Evolutionary conservation across 2,888 invertebrate species (phyloP).

Genomic region (Lasioglossum pauxillum): DNA sequence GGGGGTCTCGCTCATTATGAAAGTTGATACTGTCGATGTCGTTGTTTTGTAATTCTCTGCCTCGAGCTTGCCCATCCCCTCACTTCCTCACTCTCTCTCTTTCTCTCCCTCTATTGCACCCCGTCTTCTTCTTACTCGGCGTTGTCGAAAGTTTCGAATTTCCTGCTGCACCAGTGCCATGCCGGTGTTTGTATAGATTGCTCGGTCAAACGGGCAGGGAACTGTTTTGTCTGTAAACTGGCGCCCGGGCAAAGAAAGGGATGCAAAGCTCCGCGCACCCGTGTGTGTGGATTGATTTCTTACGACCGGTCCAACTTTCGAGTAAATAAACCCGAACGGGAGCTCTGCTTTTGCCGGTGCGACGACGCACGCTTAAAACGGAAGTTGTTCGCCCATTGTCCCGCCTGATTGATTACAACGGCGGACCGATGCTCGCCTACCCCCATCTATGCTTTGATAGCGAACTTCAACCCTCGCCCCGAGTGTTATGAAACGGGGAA

Average conservation of each 20-base stretch:
- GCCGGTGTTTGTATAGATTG: conserved; percentile 66
- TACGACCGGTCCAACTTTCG: conserved; percentile 39
- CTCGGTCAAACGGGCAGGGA: conserved; percentile 57
- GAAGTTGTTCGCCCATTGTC: conserved; percentile 13
- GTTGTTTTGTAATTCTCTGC: conserved; percentile 79
- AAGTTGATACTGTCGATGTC: conserved; percentile 78
- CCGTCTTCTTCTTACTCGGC: conserved; percentile 70
- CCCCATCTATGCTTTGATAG: conserved; percentile 7
- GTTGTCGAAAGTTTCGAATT: conserved; percentile 76
- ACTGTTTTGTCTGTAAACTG: conserved; percentile 65
- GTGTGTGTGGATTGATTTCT: conserved; percentile 59
- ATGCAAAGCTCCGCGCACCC: conserved; percentile 38
- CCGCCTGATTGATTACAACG: conserved; percentile 9
- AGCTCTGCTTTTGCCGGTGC: neutral
- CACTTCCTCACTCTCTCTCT: too few relatives aligned
- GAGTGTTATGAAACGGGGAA: neutral
- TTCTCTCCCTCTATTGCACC: too few relatives aligned
- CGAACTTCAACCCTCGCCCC: conserved; percentile 3
- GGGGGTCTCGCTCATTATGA: conserved; percentile 77
- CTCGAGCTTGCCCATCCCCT: conserved; percentile 13
- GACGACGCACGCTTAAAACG: neutral
- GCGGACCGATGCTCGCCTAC: neutral
- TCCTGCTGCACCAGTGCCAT: conserved; percentile 64
- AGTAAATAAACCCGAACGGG: conserved; percentile 4
- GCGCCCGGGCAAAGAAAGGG: conserved; percentile 44